Evolutionary conservation across 2,797 vertebrate genomes (phyloP), one percentile per base, ranked within the genome.

Genomic region (Anguilla pacifica): DNA sequence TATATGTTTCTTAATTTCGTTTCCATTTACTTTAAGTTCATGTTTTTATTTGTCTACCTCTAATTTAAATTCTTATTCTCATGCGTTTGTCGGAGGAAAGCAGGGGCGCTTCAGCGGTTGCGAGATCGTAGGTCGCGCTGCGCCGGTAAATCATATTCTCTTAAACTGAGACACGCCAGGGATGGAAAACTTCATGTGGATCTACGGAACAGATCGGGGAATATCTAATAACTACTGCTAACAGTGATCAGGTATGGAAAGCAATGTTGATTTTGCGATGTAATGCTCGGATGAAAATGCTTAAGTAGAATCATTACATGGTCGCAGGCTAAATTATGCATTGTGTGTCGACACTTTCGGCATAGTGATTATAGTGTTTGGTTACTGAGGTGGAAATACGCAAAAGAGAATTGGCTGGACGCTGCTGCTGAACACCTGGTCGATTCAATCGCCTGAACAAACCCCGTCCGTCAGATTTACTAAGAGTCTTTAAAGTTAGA

Each of bases 131-230:
- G 39, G 77, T 46, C 88, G 93, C 91, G 92, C 93, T 90, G 90
- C 89, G 87, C 90, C 88, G 90, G 89, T 94, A 92, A 95, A 94
- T 93, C 91, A 92, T 92, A 92, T 92, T 88, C 90, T 83, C 92
- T 91, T 91, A 91, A 92, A 93, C 94, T 94, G 95, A 96, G 93
- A 96, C 95, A 95, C 95, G 95, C 93, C 94, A 96, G 96, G 96
- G 96, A 96, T 96, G 95, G 94, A 91, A 96, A 96, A 97, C 95
- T 97, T 96, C 93, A 95, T 94, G 94, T 95, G 94, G 94, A 94
- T 94, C 95, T 94, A 93, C 94, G 94, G 93, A 96, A 93, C 94
- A 93, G 94, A 94, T 93, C 95, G 94, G 94, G 94, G 94, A 95
- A 95, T 94, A 95, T 95, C 93, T 90, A 96, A 94, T 96, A 96